Evolutionary conservation across 2,888 invertebrate species (phyloP).

Genomic region (Allygus modestus): DNA sequence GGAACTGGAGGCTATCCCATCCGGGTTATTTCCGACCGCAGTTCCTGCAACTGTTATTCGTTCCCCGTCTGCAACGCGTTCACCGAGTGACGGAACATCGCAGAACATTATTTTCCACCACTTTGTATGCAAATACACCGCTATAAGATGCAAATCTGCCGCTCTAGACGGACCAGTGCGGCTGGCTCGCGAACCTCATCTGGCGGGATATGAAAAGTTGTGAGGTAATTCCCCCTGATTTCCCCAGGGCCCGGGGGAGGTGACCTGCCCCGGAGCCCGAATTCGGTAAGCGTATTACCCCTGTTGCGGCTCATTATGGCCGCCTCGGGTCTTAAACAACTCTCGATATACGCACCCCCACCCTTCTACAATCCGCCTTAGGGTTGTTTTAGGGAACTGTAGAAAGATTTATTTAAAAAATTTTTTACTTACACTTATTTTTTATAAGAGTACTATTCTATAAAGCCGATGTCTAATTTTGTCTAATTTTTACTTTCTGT

Average conservation of each 20-base stretch:
- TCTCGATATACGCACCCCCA: background rate
- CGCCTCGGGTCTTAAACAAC: constrained; percentile 11
- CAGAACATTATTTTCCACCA: too few species aligned
- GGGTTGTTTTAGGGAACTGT: background rate
- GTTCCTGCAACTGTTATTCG: too few species aligned
- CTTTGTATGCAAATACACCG: background rate
- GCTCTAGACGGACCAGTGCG: too few species aligned
- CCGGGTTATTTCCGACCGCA: too few species aligned
- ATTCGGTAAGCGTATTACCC: constrained; percentile 43
- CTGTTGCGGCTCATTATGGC: constrained; percentile 43
- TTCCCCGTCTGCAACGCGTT: too few species aligned
- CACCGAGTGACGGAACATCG: too few species aligned
- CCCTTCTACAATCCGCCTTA: background rate
- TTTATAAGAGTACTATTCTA: too few species aligned
- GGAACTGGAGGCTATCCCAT: too few species aligned
- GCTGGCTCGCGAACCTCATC: background rate
- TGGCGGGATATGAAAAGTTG: constrained; percentile 47
- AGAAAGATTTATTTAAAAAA: too few species aligned
- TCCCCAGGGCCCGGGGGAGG: constrained; percentile 29
- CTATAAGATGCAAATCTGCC: constrained; percentile 1
- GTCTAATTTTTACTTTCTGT: too few species aligned
- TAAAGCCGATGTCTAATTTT: too few species aligned
- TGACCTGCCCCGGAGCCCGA: constrained; percentile 44
- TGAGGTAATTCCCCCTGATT: constrained; percentile 43
- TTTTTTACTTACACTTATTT: too few species aligned